Evolutionary conservation across 1,140 invertebrate genomes (phyloP), one percentile per base, ranked within the genome.

Genomic region (Melanaphis sacchari): DNA sequence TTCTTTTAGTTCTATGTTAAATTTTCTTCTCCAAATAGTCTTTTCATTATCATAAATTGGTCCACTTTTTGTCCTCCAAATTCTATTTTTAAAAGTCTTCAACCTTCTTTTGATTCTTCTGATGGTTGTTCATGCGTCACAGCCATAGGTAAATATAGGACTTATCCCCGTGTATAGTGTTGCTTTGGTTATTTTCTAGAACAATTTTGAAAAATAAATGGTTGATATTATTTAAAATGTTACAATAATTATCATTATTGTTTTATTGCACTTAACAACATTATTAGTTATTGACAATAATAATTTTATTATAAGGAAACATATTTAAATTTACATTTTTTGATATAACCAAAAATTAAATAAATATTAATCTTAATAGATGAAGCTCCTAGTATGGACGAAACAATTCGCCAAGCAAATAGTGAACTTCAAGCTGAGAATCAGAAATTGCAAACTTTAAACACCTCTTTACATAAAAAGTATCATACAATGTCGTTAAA

Each of bases 401-500:
- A 98, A 95, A 96, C 97, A 2, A 96, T 99, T 38, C 96, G 97
- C 76, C 97, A 98, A 94, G 97, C 97, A 11, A 98, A 98, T 94
- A 96, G 97, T 81, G 98, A 99, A 95, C 96, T 99, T 91, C 98
- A 98, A 95, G 97, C 96, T 46, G 99, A 99, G 96, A 99, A 99
- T 95, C 96, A 97, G 93, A 97, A 98, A 94, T 96, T 99, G 22
- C 98, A 99, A 96, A 97, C 97, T n/a, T 96, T 99, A 93, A 98
- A 99, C 94, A 99, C 99, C 31, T 97, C 97, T 54, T 96, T 99
- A 26, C 99, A 99, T 95, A 98, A 99, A 95, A 97, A 98, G 94
- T 98, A 99, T 95, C 98, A 99, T 94, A 97, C 97, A 38, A 98
- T 98, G 95, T 98, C 98, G 54, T 95, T 99, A 7, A 98, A 98